A percentile compares a stretch with the other conserved stretches of the same genome.
Conservation (phyloP, 2,797 vertebrate genomes). For the Alauda arvensis region DNA sequence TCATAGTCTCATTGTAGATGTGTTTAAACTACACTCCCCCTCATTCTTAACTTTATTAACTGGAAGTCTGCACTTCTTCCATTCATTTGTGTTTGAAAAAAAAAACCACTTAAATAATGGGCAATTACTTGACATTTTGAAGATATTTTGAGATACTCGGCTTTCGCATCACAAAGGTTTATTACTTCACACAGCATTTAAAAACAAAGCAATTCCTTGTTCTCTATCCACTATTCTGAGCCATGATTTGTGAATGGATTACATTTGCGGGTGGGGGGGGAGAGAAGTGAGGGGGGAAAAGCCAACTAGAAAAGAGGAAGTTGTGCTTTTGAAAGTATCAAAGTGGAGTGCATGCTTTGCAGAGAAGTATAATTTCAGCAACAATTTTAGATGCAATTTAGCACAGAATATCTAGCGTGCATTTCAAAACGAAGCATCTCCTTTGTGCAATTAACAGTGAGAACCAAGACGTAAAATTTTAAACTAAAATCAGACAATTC, state of each 20-base stretch:
- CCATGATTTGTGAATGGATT: constrained; percentile 38
- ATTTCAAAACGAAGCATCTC: not conserved
- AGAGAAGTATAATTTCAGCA: not conserved
- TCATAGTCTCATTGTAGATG: not conserved
- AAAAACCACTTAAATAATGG: not conserved
- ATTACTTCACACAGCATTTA: not conserved
- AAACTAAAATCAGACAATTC: not conserved
- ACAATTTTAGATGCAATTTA: not conserved
- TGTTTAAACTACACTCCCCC: not conserved
- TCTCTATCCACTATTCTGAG: not conserved
- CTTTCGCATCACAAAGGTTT: not conserved
- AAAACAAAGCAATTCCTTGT: constrained; percentile 51
- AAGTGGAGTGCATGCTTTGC: not conserved
- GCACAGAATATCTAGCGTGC: not conserved
- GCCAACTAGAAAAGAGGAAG: constrained; percentile 18
- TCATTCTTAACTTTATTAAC: not conserved
- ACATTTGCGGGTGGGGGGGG: not conserved
- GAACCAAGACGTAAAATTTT: not conserved
- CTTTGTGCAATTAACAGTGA: not conserved
- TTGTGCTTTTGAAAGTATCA: constrained; percentile 6
- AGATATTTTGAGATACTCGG: not conserved
- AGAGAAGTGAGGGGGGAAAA: not conserved
- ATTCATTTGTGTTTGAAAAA: not conserved
- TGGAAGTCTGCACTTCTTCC: not conserved
- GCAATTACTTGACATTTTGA: not conserved